Conservation (phyloP, 2,797 vertebrate species). For the Nyctibius grandis region DNA sequence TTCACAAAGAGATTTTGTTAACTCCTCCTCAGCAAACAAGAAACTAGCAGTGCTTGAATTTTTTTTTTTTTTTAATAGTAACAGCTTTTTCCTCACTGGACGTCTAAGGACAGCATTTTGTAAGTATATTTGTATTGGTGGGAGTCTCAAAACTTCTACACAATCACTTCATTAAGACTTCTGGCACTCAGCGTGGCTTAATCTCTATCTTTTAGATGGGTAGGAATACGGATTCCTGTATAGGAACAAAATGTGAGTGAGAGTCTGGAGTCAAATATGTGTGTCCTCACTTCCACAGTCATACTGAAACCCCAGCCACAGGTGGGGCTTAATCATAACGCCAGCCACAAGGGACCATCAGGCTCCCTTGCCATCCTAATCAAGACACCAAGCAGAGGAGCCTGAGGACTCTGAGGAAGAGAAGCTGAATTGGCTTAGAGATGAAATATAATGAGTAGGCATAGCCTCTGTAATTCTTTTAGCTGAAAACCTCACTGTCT, state of each 20-base stretch:
- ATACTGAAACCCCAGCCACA: neutral
- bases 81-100: neutral
- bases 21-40: neutral
- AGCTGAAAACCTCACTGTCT: conserved; percentile 42
- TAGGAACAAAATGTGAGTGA: neutral
- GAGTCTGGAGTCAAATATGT: neutral
- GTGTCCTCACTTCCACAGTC: neutral
- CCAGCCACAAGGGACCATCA: neutral
- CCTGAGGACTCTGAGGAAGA: conserved; percentile 20
- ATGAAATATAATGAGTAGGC: conserved; percentile 15
- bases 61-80: neutral
- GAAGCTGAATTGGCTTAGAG: conserved; percentile 24
- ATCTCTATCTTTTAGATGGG: neutral
- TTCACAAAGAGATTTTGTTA: neutral
- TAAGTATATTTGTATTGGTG: neutral
- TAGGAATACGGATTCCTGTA: neutral
- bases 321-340: neutral
- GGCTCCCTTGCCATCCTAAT: neutral
- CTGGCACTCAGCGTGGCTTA: neutral
- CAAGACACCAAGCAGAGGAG: neutral
- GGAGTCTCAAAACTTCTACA: neutral
- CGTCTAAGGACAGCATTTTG: neutral
- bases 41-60: neutral
- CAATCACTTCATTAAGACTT: neutral
- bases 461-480: conserved; percentile 50